Conservation (phyloP, 2,113 vertebrate species). For the Brienomyrus longianalis region DNA sequence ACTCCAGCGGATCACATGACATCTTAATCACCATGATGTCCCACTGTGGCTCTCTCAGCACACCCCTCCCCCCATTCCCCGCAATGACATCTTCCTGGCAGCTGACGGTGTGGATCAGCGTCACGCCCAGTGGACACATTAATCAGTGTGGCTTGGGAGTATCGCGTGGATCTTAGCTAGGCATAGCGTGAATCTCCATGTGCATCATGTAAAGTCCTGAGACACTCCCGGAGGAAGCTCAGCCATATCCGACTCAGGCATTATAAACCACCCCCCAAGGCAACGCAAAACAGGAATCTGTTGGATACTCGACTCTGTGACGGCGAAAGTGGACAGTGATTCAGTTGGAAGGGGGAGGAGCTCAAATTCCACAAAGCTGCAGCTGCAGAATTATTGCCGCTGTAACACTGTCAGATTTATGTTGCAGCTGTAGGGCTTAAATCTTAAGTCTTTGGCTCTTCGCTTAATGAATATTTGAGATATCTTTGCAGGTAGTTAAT, state of each 20-base stretch:
- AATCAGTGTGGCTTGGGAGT: not conserved
- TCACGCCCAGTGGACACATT: not conserved
- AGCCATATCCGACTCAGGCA: not conserved
- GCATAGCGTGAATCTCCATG: not conserved
- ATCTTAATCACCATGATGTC: not conserved
- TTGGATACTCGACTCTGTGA: not conserved
- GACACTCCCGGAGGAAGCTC: not conserved
- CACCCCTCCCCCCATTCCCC: not conserved
- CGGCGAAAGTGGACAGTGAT: not conserved
- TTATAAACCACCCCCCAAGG: not conserved
- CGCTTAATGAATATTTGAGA: slow-evolving; percentile 15
- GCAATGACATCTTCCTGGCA: not conserved
- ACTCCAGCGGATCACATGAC: not conserved
- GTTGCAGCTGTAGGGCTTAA: slow-evolving; percentile 5
- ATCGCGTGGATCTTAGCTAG: not conserved
- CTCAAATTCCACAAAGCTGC: not conserved
- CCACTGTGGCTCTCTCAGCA: not conserved
- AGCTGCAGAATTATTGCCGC: slow-evolving; percentile 14
- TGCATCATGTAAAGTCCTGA: not conserved
- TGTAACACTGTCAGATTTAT: slow-evolving; percentile 18
- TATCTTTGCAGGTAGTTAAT: not conserved
- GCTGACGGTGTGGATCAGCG: not conserved
- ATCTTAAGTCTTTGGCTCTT: slow-evolving; percentile 22
- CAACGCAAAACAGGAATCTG: not conserved
- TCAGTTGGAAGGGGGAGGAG: not conserved